phyloP scores from a whole-genome alignment of 2,888 invertebrate species.

The Dorcus hopei region DNA sequence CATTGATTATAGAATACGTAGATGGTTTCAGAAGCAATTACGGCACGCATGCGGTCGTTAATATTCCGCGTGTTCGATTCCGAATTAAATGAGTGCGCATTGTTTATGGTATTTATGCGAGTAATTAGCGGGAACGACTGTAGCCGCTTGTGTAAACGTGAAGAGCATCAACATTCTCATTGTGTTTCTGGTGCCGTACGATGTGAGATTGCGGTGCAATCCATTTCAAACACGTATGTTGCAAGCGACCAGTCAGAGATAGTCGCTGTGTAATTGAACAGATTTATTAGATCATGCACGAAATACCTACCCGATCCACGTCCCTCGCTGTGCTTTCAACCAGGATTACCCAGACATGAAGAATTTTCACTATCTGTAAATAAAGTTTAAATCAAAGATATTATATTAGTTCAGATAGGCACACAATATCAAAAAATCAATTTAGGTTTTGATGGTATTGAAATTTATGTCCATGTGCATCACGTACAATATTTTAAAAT shows the following conservation, averaged over 20 bases:
- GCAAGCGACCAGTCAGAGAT: constrained; percentile 16
- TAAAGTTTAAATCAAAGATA: too few species aligned
- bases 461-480: too few species aligned
- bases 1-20: constrained; percentile 1
- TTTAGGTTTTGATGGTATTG: too few species aligned
- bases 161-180: background rate
- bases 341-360: too few species aligned
- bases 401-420: too few species aligned
- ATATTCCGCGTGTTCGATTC: background rate
- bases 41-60: background rate
- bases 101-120: background rate
- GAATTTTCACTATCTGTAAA: too few species aligned
- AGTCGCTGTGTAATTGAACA: constrained; percentile 24
- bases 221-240: constrained; percentile 32
- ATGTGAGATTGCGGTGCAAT: constrained; percentile 18
- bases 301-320: constrained; percentile 16
- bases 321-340: constrained; percentile 6
- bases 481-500: too few species aligned
- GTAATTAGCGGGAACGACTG: background rate
- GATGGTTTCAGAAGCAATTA: background rate
- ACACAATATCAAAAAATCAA: too few species aligned
- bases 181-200: constrained; percentile 2
- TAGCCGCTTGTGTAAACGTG: background rate
- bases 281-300: constrained; percentile 27
- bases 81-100: background rate